Evolutionary conservation across 2,797 vertebrate species (phyloP), one percentile per base, ranked within the genome.

Genomic region (Phaenicophaeus curvirostris): DNA sequence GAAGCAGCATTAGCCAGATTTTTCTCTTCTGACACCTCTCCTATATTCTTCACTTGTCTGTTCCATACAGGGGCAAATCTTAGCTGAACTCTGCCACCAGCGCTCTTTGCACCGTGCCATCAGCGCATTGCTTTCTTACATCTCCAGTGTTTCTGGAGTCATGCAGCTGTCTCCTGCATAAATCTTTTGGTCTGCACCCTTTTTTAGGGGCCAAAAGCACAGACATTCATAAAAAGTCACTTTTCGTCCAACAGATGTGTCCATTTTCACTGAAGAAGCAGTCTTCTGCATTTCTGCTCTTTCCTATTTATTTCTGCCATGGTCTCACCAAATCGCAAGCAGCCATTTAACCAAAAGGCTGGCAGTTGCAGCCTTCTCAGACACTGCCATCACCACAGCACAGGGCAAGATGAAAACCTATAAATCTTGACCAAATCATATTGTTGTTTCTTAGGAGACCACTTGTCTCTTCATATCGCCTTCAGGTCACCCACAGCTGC

Each of bases 1-100:
- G 81, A 85, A 86, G 81, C 73, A 92, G 82, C 85, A 92, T 89
- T 69, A 93, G 55, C 35, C 82, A 87, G 61, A 58, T 89, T 80
- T 93, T 90, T 59, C 76, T 87, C 67, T 73, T 42, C 94, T 75
- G 68, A 74, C 27, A 57, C 63, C 79, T 90, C 82, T 93, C 87
- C 86, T 81, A 30, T n/a, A 55, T 35, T 93, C 73, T 85, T 76
- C 46, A 57, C 62, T 90, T 53, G 33, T 80, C 54, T 84, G n/a
- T 89, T 87, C 81, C 81, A 71, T 11, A 76, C 0, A 53, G 89
- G 91, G 82, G 78, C 89, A 94, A 62, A 87, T 46, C 67, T 87
- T 25, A 23, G 65, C 58, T 51, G 35, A 80, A 77, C 72, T 73
- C 77, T 72, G 25, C 68, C 78, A 82, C 83, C 77, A 50, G 76